Evolutionary conservation across 2,113 vertebrate genomes (phyloP), one percentile per base, ranked within the genome.

Genomic region (Isichthys henryi): DNA sequence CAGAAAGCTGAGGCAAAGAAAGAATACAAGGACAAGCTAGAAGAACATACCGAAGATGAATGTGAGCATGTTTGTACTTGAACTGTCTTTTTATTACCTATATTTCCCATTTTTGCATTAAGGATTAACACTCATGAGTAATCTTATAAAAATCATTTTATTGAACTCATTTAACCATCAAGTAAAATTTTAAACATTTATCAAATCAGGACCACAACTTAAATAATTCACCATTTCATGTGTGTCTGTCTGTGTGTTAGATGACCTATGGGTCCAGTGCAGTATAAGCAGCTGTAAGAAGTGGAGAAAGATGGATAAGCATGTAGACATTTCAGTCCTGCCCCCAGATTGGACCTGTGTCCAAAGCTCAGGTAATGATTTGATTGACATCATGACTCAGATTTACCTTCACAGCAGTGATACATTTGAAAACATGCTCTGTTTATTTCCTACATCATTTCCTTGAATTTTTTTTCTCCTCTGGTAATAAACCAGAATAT

Each of bases 341-440:
- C 93, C 96, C 31, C 90, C 95, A 45, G 87, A 94, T 50, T 96
- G 95, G 96, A 93, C 91, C 13, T 96, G 95, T 91, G 88, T 90
- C 15, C 93, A 95, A 89, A 92, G 88, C 91, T 77, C 91, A 89
- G 91, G 92, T 91, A 88, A 7, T 86, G n/a, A 10, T 19, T 46
- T 46, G 13, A 53, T 13, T 35, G 5, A 52, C 35, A 53, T 52
- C 82, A 50, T 52, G 83, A 48, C 15, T 23, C 45, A 46, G 6
- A 49, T 46, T n/a, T n/a, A 27, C 19, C 46, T 49, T 27, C 19
- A 86, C 46, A 86, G 17, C 83, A 86, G 83, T 86, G 46, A 15
- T 4, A 52, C 43, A 50, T 52, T 23, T 23, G 45, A 85, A 49
- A 85, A 49, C 45, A 21, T 48, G 39, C 11, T 84, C 19, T 48